Conservation (phyloP, 2,888 invertebrate genomes). For the Ferrisia virgata region DNA sequence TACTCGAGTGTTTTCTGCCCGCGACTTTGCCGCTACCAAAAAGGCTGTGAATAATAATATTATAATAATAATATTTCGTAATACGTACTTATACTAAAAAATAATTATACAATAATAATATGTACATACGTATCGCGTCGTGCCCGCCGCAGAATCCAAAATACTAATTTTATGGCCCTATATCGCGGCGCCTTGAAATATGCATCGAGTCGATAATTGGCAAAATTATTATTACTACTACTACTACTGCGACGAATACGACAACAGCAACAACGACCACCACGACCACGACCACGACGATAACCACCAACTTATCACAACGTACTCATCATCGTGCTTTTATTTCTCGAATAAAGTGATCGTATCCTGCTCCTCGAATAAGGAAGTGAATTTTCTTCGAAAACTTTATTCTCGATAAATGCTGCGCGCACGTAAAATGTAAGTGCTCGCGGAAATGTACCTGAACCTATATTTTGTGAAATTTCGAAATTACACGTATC, state of each 20-base stretch:
- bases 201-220: conserved; percentile 8
- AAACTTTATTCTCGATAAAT: neutral
- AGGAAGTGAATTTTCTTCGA: neutral
- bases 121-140: too few relatives aligned
- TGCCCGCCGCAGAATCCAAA: too few relatives aligned
- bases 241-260: too few relatives aligned
- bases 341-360: too few relatives aligned
- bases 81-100: too few relatives aligned
- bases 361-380: neutral
- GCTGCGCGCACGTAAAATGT: neutral
- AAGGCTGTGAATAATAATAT: neutral
- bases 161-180: too few relatives aligned
- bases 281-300: too few relatives aligned
- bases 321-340: neutral
- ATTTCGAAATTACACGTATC: neutral
- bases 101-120: too few relatives aligned
- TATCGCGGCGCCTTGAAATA: neutral
- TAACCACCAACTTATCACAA: neutral
- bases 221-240: too few relatives aligned
- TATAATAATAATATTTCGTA: too few relatives aligned
- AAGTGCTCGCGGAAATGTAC: neutral
- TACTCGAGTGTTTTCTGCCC: neutral
- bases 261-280: too few relatives aligned
- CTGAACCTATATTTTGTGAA: neutral
- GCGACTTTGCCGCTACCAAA: neutral